Percentiles rank a stretch among this genome's conserved stretches.
Conservation (phyloP, 1,140 invertebrate species). For the Leptinotarsa lineolata region DNA sequence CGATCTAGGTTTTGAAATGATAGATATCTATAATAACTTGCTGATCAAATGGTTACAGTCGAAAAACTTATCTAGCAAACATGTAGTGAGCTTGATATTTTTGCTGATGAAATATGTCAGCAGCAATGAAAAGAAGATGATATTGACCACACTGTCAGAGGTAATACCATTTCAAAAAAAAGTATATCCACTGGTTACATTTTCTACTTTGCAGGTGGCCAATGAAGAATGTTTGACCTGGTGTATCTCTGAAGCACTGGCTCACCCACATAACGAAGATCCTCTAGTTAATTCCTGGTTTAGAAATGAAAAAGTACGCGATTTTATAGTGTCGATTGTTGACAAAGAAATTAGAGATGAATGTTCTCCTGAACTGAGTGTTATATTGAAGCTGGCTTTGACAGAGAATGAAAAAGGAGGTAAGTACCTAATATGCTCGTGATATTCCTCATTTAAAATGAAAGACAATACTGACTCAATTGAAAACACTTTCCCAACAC, state of each 20-base stretch:
- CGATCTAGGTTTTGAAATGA: conserved; percentile 50
- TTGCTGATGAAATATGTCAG: conserved; percentile 60
- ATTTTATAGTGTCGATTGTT: conserved; percentile 55
- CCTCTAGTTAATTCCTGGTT: conserved; percentile 61
- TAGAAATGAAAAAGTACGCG: conserved; percentile 51
- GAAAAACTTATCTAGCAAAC: conserved; percentile 55
- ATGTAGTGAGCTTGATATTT: conserved; percentile 65
- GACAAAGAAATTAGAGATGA: conserved; percentile 55
- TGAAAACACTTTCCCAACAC: too few species aligned
- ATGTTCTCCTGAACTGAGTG: conserved; percentile 54
- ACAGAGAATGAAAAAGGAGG: conserved; percentile 48
- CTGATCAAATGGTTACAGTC: conserved; percentile 59
- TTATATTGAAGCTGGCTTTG: conserved; percentile 55
- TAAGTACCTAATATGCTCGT: conserved; percentile 18
- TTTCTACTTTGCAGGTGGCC: conserved; percentile 38
- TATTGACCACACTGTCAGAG: conserved; percentile 60
- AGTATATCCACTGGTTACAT: background rate
- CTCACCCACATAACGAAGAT: conserved; percentile 58
- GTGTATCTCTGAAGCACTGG: conserved; percentile 58
- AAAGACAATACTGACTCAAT: too few species aligned
- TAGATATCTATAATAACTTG: conserved; percentile 58
- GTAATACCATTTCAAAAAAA: conserved; percentile 46
- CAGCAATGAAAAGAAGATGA: conserved; percentile 56
- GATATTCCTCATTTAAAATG: too few species aligned
- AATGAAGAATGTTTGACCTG: conserved; percentile 44